Base-by-base conservation (phyloP, 2,797 vertebrate genomes). In the Arnoldichthys spilopterus region DNA sequence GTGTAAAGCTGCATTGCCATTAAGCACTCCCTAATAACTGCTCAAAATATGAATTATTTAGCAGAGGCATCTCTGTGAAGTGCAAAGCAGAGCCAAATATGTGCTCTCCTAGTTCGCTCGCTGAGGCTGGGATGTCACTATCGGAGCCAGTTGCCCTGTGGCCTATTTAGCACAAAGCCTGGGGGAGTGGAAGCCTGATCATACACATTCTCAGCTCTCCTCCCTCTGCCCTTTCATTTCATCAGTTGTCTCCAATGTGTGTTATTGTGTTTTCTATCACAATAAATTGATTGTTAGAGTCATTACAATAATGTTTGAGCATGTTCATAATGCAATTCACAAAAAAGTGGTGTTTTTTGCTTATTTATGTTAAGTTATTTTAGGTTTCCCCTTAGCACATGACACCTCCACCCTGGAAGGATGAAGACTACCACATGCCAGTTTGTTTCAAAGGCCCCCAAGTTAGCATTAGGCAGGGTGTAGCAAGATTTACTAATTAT, bases 21-120 rank as follows among this genome's bases (percentile, higher is more conserved):
- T 86, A 83, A 82, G 82, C 30, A 40, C 72, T 82, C 74, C 72
- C 56, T 83, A 81, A 84, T 83, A 83, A 84, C 79, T 72, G 74
- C 72, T 74, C 9, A 20, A 22, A 30, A 58, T 69, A 85, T 87
- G 77, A 87, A 87, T 87, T 78, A 83, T 87, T 86, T 43, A 86
- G 47, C 77, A 77, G 72, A 12, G 28, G 3, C 12, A 64, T 82
- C 51, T 82, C 83, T 83, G 47, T 78, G 86, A 86, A 80, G 84
- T 80, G 77, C 79, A 84, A 84, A 81, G 73, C 71, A 62, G 70
- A 74, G 78, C 49, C 70, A 83, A 84, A 79, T 74, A 64, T 84
- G 71, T 69, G 66, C 47, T 49, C 71, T 74, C 79, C 76, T 56
- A 61, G 59, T 68, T 69, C 53, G 47, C 72, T 75, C 24, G 24